Conservation (phyloP, 2,888 invertebrate species). For the Eubasilissa splendida region DNA sequence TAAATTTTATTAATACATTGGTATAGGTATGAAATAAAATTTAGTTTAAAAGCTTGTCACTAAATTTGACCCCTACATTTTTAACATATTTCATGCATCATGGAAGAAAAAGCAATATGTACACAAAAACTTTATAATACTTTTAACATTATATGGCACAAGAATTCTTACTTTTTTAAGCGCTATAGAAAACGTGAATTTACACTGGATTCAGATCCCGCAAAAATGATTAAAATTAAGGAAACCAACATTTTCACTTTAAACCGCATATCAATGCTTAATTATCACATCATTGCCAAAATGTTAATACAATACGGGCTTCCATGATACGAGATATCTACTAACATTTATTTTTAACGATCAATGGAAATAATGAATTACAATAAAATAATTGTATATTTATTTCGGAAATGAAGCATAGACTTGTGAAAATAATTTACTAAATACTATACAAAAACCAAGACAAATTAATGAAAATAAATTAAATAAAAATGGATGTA, state of each 20-base stretch:
- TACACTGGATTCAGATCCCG: slow-evolving; percentile 15
- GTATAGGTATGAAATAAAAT: neutral
- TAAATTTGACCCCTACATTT: neutral
- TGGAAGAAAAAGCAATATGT: slow-evolving; percentile 21
- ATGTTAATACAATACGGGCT: too few species aligned
- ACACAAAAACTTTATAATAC: slow-evolving; percentile 6
- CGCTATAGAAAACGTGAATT: neutral
- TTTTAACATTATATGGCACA: slow-evolving; percentile 31
- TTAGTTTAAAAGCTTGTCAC: slow-evolving; percentile 1
- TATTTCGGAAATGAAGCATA: too few species aligned
- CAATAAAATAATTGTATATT: too few species aligned
- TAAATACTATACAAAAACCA: slow-evolving; percentile 39
- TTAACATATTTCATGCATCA: slow-evolving; percentile 1
- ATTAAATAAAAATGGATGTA: slow-evolving; percentile 45
- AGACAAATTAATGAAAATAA: slow-evolving; percentile 47
- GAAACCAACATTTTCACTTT: too few species aligned
- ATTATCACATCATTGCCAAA: too few species aligned
- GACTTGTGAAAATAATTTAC: slow-evolving; percentile 47
- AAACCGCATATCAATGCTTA: too few species aligned
- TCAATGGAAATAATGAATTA: too few species aligned
- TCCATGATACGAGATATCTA: too few species aligned
- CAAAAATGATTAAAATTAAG: neutral
- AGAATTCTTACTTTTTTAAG: slow-evolving; percentile 12
- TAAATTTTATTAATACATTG: slow-evolving; percentile 12
- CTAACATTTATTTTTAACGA: too few species aligned